A percentile compares a stretch with the other conserved stretches of the same genome.
Conservation (phyloP, 2,888 invertebrate species). For the Napeogenes inachia region DNA sequence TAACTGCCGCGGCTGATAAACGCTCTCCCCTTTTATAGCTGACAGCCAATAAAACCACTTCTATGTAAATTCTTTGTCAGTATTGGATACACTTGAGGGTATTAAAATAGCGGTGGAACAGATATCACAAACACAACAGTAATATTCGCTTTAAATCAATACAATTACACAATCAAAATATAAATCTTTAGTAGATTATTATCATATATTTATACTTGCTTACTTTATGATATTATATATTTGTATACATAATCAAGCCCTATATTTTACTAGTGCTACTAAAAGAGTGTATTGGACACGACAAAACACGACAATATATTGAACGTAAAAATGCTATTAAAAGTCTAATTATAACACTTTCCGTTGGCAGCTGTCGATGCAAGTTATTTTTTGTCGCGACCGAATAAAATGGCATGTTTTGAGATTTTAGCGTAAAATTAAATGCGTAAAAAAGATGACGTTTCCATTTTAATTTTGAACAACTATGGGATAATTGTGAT, state of each 20-base stretch:
- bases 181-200: too few relatives aligned
- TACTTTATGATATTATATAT: neutral
- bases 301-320: constrained; percentile 28
- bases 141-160: neutral
- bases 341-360: constrained; percentile 33
- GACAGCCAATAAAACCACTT: constrained; percentile 41
- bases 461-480: too few relatives aligned
- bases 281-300: constrained; percentile 7
- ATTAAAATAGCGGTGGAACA: neutral
- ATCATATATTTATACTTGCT: too few relatives aligned
- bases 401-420: neutral
- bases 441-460: too few relatives aligned
- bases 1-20: constrained; percentile 60
- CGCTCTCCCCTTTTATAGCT: constrained; percentile 44
- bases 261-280: neutral
- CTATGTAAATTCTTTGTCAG: constrained; percentile 34
- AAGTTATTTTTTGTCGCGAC: constrained; percentile 11
- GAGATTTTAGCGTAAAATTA: too few relatives aligned
- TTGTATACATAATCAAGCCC: neutral
- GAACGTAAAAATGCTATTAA: constrained; percentile 34
- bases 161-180: neutral
- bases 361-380: constrained; percentile 16
- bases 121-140: neutral
- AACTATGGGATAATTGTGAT: too few relatives aligned
- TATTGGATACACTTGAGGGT: constrained; percentile 15